Evolutionary conservation across 2,888 invertebrate species (phyloP).

Genomic region (Eustalomyia histrio): DNA sequence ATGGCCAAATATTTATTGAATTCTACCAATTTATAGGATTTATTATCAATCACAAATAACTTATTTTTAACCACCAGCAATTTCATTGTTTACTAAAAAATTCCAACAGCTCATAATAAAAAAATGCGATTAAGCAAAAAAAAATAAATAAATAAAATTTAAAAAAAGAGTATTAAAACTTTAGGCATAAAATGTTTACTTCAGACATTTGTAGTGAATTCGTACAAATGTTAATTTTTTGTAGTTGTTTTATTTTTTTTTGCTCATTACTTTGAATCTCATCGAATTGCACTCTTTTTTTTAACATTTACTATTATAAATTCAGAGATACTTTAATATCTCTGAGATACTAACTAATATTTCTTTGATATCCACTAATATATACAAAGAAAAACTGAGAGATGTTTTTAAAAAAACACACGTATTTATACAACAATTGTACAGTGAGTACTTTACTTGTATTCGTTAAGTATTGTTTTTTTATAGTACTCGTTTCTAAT

Average conservation of each 20-base stretch:
- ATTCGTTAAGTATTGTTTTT: background rate
- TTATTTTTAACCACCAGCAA: background rate
- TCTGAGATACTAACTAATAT: constrained; percentile 38
- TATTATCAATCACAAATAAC: background rate
- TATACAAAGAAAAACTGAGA: background rate
- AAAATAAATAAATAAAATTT: background rate
- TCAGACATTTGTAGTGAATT: background rate
- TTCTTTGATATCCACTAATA: constrained; percentile 1
- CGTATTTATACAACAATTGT: background rate
- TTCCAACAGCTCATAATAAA: background rate
- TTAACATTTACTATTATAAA: background rate
- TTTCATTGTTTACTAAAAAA: constrained; percentile 2
- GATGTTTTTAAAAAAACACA: background rate
- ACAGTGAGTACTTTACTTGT: background rate
- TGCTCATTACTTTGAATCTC: constrained; percentile 17
- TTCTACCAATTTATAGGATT: background rate
- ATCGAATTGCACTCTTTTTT: background rate
- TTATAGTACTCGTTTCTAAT: background rate
- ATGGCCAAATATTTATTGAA: background rate
- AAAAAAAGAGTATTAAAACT: background rate
- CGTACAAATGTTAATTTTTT: constrained; percentile 18
- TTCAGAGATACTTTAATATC: constrained; percentile 39
- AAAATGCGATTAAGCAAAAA: constrained; percentile 1
- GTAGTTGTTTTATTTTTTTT: too few species aligned
- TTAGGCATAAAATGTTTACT: background rate